Base-by-base conservation (phyloP, 2,888 invertebrate genomes). In the Drosophila putrida region DNA sequence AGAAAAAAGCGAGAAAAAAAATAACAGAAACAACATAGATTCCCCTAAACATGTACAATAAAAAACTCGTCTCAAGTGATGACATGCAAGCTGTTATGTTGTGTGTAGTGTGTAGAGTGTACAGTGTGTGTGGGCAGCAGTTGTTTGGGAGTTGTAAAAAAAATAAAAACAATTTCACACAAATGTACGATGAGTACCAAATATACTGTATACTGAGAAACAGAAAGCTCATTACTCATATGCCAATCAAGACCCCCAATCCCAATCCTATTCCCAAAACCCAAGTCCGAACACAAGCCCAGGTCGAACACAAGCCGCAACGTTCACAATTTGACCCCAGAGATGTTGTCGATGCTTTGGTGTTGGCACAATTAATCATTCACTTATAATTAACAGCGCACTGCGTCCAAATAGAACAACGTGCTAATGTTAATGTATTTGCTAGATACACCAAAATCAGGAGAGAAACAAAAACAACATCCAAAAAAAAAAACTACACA, bases 191-290 rank as follows among this genome's bases (percentile, higher is more conserved):
- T 11, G 58, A 70, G 71, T 49, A 57, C 43, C 57, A 55, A 59
- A 49, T 27, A 62, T 33, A 62, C 46, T 58, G 53, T 43, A 59
- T 27, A 46, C 61, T 59, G 61, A 43, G 73, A 81, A 85, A 87
- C 89, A 87, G 87, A 89, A 85, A 89, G 85, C 85, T 89, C 85
- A 85, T 85, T 85, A 85, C 85, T 89, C 85, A 85, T 89, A 87
- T 84, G 85, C 89, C 85, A 85, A 85, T 85, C 85, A 85, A 87
- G 76, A 63, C 72, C 27, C 38, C 44, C 65, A 15, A 58, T 15
- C 31, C 51, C 59, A 41, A 13, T 43, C 13, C 47, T 55, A 43
- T 60, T 47, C 36, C 55, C 33, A 36, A 28, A 43, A 15, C 43
- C 44, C 15, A 25, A 27, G n/a, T 25, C 20, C 20, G 33, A 39